phyloP scores from a whole-genome alignment of 2,113 vertebrate genomes.

The Myrmecobius fasciatus region DNA sequence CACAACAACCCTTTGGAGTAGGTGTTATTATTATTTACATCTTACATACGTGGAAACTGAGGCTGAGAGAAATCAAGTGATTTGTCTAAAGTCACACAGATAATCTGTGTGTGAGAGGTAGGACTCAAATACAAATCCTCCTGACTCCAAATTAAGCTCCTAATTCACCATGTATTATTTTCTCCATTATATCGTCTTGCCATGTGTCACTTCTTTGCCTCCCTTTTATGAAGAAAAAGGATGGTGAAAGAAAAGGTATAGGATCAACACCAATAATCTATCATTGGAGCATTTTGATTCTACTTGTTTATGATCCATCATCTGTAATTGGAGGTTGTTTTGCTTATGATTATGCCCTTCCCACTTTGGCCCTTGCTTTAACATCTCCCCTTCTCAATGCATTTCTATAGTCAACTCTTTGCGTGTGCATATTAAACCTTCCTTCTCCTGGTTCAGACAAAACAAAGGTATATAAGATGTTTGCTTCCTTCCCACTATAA shows the following conservation, averaged over 20 bases:
- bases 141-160: background rate
- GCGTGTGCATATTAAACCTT: background rate
- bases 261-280: background rate
- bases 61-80: too few species aligned
- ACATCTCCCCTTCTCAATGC: background rate
- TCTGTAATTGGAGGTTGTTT: background rate
- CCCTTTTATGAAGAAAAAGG: background rate
- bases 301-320: background rate
- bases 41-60: too few species aligned
- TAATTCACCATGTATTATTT: background rate
- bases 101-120: too few species aligned
- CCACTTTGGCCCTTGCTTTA: background rate
- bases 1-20: too few species aligned
- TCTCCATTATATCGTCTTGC: background rate
- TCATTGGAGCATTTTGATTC: background rate
- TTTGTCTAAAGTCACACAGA: too few species aligned
- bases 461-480: background rate
- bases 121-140: too few species aligned
- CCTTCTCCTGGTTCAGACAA: background rate
- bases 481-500: background rate
- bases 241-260: background rate
- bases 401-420: background rate
- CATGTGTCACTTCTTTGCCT: background rate
- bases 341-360: background rate
- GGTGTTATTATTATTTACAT: too few species aligned